Base-by-base conservation (phyloP, 2,888 invertebrate genomes). In the Protula sp. region DNA sequence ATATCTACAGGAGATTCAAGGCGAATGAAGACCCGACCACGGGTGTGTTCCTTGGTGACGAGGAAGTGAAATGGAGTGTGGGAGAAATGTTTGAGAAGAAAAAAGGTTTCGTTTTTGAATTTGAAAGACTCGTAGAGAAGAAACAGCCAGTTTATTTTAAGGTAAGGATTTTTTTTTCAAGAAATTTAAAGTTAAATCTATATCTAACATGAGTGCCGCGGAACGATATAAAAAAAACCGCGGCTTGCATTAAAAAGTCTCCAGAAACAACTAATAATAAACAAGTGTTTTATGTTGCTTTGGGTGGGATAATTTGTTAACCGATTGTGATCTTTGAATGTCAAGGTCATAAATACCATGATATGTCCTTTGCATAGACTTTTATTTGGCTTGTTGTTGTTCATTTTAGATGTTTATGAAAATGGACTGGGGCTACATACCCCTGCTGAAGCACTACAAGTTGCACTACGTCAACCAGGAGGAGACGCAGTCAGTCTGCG, bases 391-490 rank as follows among this genome's bases (percentile, higher is more conserved):
- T n/a, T 38, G 9, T 38, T 9, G 28, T 31, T 28, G 14, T 24
- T 60, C 30, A 24, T 66, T 67, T 4, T 64, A 76, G 76, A 67
- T 71, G 1, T 76, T 72, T 67, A 69, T 73, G 5, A 52, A 68
- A 31, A 60, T 70, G 60, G 76, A 73, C 3, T 77, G 77, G 77
- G 66, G 74, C 56, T 75, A 75, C 62, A 66, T 75, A 19, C 70
- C 72, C 3, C 67, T 77, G 3, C 67, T 65, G n/a, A 77, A 77
- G 62, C 63, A 73, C 61, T 74, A 74, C 59, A 62, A 68, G 47
- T 65, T 75, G 1, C 77, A 77, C 60, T 77, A 68, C 60, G 64
- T 76, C 55, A 69, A 68, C 28, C 71, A 72, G 53, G 73, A 73
- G 62, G 75, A 71, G 28, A 63, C 67, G 26, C 68, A 68, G 75